These are phyloP conservation scores for Carlito syrichta DNA, from an alignment of 2,113 vertebrate species.

Conservation along the genomic window DNA sequence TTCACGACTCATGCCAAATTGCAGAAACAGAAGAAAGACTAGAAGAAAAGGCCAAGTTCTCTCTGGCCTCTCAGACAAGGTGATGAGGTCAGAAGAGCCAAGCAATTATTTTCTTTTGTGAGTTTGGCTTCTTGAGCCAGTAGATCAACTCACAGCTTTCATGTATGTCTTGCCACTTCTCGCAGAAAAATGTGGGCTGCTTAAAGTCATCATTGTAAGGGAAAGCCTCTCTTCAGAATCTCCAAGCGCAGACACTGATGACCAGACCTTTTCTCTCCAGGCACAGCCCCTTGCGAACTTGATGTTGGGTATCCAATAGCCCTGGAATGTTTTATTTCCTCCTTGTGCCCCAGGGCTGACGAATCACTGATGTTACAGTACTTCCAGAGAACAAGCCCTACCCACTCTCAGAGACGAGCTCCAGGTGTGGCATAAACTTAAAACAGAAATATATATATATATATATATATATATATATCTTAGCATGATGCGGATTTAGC, in stretches of 20 bases:
- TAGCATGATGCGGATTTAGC: neutral
- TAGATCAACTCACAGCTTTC: neutral
- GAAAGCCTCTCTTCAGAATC: neutral
- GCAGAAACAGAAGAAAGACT: neutral
- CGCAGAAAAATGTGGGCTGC: neutral
- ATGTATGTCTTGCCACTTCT: neutral
- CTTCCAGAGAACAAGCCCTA: neutral
- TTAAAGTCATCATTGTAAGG: neutral
- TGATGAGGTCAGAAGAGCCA: slow-evolving; percentile 38
- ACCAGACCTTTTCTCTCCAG: neutral
- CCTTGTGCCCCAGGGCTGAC: neutral
- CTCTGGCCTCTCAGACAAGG: neutral
- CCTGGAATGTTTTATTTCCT: neutral
- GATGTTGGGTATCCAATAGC: neutral
- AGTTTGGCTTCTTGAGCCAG: slow-evolving; percentile 31
- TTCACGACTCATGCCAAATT: slow-evolving; percentile 30
- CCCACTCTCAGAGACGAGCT: neutral
- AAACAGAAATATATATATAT: neutral
- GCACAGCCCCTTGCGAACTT: neutral
- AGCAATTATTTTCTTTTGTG: neutral
- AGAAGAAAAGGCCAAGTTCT: neutral
- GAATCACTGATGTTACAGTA: neutral
- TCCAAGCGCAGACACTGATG: neutral
- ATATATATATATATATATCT: too few species aligned
- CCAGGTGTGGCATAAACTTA: neutral